These are phyloP conservation scores for Parelbella ahira DNA, from an alignment of 2,888 invertebrate species.

Conservation along the genomic window DNA sequence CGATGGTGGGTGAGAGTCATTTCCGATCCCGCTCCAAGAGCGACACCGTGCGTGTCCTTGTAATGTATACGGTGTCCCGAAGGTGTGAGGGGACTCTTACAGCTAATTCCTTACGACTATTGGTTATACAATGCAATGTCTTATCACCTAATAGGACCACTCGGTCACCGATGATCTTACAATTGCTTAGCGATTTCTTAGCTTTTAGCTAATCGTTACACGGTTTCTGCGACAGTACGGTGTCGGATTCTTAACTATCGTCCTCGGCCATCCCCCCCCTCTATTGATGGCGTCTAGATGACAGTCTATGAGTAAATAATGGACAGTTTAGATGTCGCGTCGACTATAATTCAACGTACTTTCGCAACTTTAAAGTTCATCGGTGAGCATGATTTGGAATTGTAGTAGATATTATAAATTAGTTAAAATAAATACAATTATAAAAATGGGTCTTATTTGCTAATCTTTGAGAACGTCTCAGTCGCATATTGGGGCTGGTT, in stretches of 20 bases:
- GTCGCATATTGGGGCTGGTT: neutral
- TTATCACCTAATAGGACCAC: slow-evolving; percentile 15
- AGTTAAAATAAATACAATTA: slow-evolving; percentile 17
- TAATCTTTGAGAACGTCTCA: slow-evolving; percentile 11
- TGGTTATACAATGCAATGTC: slow-evolving; percentile 8
- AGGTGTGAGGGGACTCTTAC: slow-evolving; percentile 9
- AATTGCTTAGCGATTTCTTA: too few relatives aligned
- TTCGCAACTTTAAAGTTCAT: slow-evolving; percentile 13
- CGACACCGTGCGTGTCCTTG: too few relatives aligned
- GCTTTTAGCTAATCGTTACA: slow-evolving; percentile 8
- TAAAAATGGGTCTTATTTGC: slow-evolving; percentile 10
- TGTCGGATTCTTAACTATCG: too few relatives aligned
- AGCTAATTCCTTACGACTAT: slow-evolving; percentile 11
- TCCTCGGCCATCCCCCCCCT: too few relatives aligned
- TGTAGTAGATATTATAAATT: slow-evolving; percentile 9
- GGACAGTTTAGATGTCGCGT: too few relatives aligned
- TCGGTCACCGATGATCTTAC: slow-evolving; percentile 21
- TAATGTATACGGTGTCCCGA: too few relatives aligned
- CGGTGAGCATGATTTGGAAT: slow-evolving; percentile 16
- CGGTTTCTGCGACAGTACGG: slow-evolving; percentile 15
- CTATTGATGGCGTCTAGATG: too few relatives aligned
- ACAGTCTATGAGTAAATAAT: too few relatives aligned
- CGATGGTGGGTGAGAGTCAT: neutral
- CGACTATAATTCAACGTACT: too few relatives aligned
- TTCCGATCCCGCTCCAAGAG: neutral